These are phyloP conservation scores for Melanotus villosus DNA, from an alignment of 2,888 invertebrate genomes.

Conservation along the genomic window DNA sequence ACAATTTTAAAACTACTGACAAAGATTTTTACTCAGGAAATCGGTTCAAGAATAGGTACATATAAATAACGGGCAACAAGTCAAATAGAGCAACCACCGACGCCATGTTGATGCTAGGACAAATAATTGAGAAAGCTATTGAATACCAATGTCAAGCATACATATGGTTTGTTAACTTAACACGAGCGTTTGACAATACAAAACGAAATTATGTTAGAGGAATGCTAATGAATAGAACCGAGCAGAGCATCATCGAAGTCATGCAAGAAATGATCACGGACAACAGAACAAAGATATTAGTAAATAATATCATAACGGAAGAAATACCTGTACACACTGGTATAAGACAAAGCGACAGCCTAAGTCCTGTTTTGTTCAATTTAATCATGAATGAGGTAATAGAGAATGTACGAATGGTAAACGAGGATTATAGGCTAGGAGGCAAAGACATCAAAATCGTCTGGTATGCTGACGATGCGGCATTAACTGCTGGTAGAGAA, in stretches of 20 bases:
- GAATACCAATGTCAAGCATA: conserved; percentile 2
- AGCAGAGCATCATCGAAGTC: not conserved
- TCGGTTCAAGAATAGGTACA: conserved; percentile 4
- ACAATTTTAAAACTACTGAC: conserved; percentile 18
- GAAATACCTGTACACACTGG: conserved; percentile 6
- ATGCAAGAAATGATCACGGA: conserved; percentile 16
- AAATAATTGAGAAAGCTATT: not conserved
- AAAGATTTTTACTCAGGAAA: conserved; percentile 6
- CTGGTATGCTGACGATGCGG: conserved; percentile 9
- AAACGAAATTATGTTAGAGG: not conserved
- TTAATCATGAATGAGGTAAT: not conserved
- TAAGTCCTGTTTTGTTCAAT: conserved; percentile 14
- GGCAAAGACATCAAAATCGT: conserved; percentile 13
- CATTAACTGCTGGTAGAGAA: not conserved
- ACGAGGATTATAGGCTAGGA: conserved; percentile 9
- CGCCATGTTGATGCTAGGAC: not conserved
- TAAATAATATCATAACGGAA: conserved; percentile 14
- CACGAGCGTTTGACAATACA: not conserved
- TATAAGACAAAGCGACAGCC: conserved; percentile 1
- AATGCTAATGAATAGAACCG: conserved; percentile 2
- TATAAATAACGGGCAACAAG: not conserved
- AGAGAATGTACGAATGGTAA: not conserved
- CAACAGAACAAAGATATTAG: conserved; percentile 4
- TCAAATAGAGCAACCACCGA: not conserved
- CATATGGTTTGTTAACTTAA: conserved; percentile 1